These are phyloP conservation scores for Scaptomyza cyrtandrae DNA, from an alignment of 2,888 invertebrate species.

Conservation along the genomic window DNA sequence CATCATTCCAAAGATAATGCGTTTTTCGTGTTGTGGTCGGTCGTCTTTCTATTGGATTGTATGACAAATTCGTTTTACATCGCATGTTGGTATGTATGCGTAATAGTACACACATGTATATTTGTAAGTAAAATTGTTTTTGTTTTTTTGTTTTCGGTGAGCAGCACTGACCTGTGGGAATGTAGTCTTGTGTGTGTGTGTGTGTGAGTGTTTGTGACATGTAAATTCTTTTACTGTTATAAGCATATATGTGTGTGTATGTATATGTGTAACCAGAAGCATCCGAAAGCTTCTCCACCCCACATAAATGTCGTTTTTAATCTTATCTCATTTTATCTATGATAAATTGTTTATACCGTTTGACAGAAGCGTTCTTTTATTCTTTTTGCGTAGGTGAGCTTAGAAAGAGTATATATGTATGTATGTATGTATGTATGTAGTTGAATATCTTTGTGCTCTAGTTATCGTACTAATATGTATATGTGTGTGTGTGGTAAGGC, in stretches of 20 bases:
- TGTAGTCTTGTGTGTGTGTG: not conserved
- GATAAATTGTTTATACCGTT: conserved; percentile 50
- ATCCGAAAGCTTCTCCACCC: too few relatives aligned
- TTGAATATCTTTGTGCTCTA: conserved; percentile 10
- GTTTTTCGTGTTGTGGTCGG: not conserved
- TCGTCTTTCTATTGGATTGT: not conserved
- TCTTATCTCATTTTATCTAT: conserved; percentile 52
- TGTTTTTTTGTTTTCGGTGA: too few relatives aligned
- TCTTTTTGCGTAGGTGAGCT: conserved; percentile 9
- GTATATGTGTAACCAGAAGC: not conserved
- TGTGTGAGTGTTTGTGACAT: conserved; percentile 2
- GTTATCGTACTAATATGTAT: not conserved
- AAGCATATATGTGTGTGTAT: too few relatives aligned
- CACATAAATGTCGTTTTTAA: conserved; percentile 34
- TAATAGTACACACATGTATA: not conserved
- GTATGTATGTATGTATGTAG: too few relatives aligned
- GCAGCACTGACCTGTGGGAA: conserved; percentile 4
- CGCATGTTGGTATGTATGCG: not conserved
- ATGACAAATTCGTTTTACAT: not conserved
- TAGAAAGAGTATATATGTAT: not conserved
- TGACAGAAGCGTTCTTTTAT: conserved; percentile 11
- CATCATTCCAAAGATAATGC: not conserved
- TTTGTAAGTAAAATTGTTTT: not conserved
- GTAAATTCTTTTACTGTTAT: conserved; percentile 12
- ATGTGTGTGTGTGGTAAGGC: not conserved